phyloP scores from a whole-genome alignment of 2,888 invertebrate species.

The Apamea sordens region DNA sequence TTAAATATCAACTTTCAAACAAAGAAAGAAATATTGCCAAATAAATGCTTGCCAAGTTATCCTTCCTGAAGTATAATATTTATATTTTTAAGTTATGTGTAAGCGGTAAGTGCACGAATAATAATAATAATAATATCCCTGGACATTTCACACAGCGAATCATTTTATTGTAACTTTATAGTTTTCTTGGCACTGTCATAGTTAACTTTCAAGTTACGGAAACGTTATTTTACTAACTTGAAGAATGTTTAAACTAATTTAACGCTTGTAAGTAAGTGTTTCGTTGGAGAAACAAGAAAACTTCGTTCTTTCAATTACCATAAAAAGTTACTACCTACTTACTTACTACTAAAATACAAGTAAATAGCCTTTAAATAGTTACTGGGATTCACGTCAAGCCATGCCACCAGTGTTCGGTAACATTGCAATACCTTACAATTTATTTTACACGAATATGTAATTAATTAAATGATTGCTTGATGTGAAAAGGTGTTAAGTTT shows the following conservation, averaged over 20 bases:
- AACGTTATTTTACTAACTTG: constrained; percentile 24
- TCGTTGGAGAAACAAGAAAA: neutral
- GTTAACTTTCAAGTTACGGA: constrained; percentile 16
- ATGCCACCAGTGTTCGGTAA: neutral
- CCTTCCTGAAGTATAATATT: neutral
- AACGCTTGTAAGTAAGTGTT: constrained; percentile 4
- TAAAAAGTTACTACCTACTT: too few species aligned
- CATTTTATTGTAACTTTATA: constrained; percentile 20
- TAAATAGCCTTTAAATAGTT: too few species aligned
- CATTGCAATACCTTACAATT: neutral
- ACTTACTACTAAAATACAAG: too few species aligned
- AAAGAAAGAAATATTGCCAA: constrained; percentile 14
- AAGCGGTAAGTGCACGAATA: constrained; percentile 2
- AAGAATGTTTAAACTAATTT: constrained; percentile 20
- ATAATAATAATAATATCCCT: too few species aligned
- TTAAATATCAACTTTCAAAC: neutral
- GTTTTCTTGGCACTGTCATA: constrained; percentile 29
- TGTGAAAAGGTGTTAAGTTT: constrained; percentile 3
- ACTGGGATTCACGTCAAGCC: neutral
- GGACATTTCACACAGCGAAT: too few species aligned
- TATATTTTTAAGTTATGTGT: constrained; percentile 5
- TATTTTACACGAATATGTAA: constrained; percentile 2
- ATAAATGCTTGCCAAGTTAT: constrained; percentile 13
- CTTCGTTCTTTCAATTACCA: neutral
- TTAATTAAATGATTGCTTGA: neutral